These are phyloP conservation scores for Oscheius sp. DNA, from an alignment of 2,888 invertebrate genomes.

Conservation along the genomic window DNA sequence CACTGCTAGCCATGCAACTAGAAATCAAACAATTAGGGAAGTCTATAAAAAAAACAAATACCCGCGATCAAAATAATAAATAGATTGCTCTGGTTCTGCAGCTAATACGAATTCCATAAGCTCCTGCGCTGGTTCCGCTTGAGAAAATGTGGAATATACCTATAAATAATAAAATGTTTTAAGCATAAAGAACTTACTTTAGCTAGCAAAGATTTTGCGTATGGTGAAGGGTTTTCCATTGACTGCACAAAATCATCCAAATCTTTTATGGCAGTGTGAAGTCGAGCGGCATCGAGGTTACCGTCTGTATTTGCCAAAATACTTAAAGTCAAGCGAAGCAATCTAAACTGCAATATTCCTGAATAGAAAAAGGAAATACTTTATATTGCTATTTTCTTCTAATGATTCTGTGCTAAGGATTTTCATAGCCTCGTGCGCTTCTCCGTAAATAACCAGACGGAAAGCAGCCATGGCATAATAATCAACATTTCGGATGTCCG, in stretches of 20 bases:
- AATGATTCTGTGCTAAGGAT: slow-evolving; percentile 31
- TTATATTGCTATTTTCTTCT: slow-evolving; percentile 24
- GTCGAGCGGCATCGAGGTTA: slow-evolving; percentile 13
- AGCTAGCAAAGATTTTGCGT: slow-evolving; percentile 27
- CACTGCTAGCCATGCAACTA: slow-evolving; percentile 32
- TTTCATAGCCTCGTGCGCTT: slow-evolving; percentile 38
- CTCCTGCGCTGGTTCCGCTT: slow-evolving; percentile 18
- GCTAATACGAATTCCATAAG: slow-evolving; percentile 25
- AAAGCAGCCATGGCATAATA: slow-evolving; percentile 41
- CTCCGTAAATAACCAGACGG: slow-evolving; percentile 35
- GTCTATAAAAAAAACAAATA: not conserved
- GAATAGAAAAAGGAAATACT: not conserved
- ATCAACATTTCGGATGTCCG: slow-evolving; percentile 36
- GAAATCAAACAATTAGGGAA: not conserved
- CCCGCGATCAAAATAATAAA: slow-evolving; percentile 38
- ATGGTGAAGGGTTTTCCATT: slow-evolving; percentile 9
- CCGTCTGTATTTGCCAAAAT: slow-evolving; percentile 36
- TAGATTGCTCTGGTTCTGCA: slow-evolving; percentile 26
- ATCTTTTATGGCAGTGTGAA: slow-evolving; percentile 34
- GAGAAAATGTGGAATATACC: slow-evolving; percentile 41
- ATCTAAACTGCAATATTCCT: not conserved
- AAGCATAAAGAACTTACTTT: slow-evolving; percentile 22
- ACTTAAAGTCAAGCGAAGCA: slow-evolving; percentile 28
- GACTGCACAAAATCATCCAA: slow-evolving; percentile 33
- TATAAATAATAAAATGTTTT: slow-evolving; percentile 17